These are phyloP conservation scores for Pangasius macronema DNA, from an alignment of 2,797 vertebrate genomes.

Conservation along the genomic window DNA sequence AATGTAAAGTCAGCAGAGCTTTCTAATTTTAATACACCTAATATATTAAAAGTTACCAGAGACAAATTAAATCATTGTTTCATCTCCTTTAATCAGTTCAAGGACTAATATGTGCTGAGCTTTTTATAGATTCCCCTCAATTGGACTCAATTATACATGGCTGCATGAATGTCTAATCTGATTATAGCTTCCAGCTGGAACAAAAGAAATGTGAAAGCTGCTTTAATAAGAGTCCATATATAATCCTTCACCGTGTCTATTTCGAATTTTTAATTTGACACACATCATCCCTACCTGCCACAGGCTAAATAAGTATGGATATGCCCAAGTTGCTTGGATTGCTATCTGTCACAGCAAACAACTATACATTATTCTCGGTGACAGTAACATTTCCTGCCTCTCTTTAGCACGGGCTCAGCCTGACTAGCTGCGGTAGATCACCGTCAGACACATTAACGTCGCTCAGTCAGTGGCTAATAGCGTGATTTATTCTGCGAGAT, in stretches of 20 bases:
- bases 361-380: background rate
- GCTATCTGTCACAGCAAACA: conserved; percentile 6
- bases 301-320: background rate
- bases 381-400: conserved; percentile 28
- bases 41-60: background rate
- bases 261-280: conserved; percentile 9
- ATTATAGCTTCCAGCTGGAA: conserved; percentile 12
- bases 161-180: conserved; percentile 5
- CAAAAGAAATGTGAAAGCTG: conserved; percentile 1
- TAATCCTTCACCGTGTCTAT: background rate
- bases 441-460: conserved; percentile 35
- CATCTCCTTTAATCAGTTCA: conserved; percentile 32
- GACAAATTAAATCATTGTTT: conserved; percentile 29
- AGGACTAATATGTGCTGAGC: conserved; percentile 22
- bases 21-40: conserved; percentile 6
- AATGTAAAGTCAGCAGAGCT: background rate
- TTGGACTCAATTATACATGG: conserved; percentile 15
- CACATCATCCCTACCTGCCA: background rate
- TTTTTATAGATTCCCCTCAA: conserved; percentile 34
- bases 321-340: background rate
- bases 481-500: conserved; percentile 66
- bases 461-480: conserved; percentile 61
- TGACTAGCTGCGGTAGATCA: conserved; percentile 42
- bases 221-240: background rate
- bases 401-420: conserved; percentile 24